phyloP scores from a whole-genome alignment of 2,888 invertebrate genomes.

The Hipparchia sbordonii region DNA sequence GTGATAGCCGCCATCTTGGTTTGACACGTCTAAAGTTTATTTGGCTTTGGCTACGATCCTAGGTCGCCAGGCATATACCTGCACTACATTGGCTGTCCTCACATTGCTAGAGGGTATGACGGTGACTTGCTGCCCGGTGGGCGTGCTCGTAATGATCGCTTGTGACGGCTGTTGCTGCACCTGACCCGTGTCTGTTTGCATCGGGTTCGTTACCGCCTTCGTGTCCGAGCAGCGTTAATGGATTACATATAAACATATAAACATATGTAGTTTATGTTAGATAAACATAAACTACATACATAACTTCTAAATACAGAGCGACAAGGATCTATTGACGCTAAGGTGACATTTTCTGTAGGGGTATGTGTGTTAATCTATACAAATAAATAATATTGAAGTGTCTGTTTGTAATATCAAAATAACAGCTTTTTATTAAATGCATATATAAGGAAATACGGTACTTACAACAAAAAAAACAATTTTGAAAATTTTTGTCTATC shows the following conservation, averaged over 20 bases:
- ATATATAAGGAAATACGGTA: too few species aligned
- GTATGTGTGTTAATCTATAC: too few species aligned
- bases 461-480: too few species aligned
- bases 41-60: background rate
- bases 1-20: too few species aligned
- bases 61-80: slow-evolving; percentile 53
- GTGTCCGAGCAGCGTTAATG: slow-evolving; percentile 57
- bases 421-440: too few species aligned
- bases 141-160: slow-evolving; percentile 88
- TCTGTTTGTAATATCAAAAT: too few species aligned
- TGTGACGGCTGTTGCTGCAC: slow-evolving; percentile 73
- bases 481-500: too few species aligned
- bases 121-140: slow-evolving; percentile 91
- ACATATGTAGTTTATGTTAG: background rate
- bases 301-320: too few species aligned
- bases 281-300: background rate
- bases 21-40: too few species aligned
- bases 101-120: slow-evolving; percentile 88
- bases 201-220: slow-evolving; percentile 76
- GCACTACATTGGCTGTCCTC: slow-evolving; percentile 63
- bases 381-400: too few species aligned
- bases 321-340: too few species aligned
- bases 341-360: too few species aligned
- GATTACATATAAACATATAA: background rate
- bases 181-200: slow-evolving; percentile 64